Conservation (phyloP, 2,113 vertebrate species). For the Anarrhichthys ocellatus region DNA sequence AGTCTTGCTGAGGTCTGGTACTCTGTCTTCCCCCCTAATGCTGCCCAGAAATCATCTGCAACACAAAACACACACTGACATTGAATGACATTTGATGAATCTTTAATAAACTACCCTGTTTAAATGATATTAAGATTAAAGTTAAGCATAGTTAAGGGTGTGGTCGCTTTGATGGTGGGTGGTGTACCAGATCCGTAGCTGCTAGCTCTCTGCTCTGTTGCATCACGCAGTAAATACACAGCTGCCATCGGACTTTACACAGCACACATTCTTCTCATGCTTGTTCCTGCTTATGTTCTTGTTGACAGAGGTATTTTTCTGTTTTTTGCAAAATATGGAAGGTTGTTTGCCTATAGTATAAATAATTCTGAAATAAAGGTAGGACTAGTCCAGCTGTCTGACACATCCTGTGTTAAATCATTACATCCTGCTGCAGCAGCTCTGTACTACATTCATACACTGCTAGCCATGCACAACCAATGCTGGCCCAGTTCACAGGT, state of each 20-base stretch:
- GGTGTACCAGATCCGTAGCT: too few relatives aligned
- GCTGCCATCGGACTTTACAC: too few relatives aligned
- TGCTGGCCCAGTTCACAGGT: background rate
- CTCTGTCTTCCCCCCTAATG: constrained; percentile 86
- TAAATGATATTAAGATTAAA: background rate
- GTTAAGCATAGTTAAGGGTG: too few relatives aligned
- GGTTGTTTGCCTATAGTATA: background rate
- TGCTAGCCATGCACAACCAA: background rate
- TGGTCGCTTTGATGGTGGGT: too few relatives aligned
- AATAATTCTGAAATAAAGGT: background rate
- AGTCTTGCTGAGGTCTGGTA: constrained; percentile 91
- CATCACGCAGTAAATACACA: too few relatives aligned
- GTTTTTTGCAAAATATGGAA: too few relatives aligned
- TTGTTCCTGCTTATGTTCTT: too few relatives aligned
- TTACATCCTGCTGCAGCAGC: too few relatives aligned
- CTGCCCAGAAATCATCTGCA: constrained; percentile 88
- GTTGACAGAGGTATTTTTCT: too few relatives aligned
- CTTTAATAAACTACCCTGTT: background rate
- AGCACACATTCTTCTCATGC: too few relatives aligned
- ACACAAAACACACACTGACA: constrained; percentile 12
- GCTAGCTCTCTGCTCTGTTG: too few relatives aligned
- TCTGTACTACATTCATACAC: background rate
- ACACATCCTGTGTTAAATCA: background rate
- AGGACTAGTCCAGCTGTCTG: background rate
- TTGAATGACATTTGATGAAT: background rate